Percentiles rank a stretch among this genome's conserved stretches.
Evolutionary conservation across 2,797 vertebrate genomes (phyloP).

Genomic region (Onychomys arenicola): DNA sequence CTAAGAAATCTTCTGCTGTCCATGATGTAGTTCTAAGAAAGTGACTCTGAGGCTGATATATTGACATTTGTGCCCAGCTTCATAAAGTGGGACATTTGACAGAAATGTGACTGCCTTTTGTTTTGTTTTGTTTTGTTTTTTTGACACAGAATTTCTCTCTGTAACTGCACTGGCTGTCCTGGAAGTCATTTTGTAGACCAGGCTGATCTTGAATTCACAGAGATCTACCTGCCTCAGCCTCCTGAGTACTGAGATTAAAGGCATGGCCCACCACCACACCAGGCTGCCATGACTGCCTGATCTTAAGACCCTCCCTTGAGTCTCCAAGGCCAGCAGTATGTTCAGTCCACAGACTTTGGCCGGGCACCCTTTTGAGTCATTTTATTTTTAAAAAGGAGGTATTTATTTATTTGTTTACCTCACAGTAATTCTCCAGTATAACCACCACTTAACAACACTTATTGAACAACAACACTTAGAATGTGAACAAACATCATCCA

Average conservation of each 20-base stretch:
- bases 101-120: background rate
- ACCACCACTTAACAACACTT: background rate
- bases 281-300: background rate
- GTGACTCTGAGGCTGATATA: background rate
- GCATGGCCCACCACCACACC: background rate
- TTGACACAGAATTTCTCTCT: background rate
- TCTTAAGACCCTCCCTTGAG: background rate
- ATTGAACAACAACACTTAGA: background rate
- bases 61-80: background rate
- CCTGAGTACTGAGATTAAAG: background rate
- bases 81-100: background rate
- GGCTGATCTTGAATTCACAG: background rate
- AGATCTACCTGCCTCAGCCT: background rate
- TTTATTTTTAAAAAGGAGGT: background rate
- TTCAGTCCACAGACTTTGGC: background rate
- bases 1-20: slow-evolving; percentile 23
- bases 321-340: background rate
- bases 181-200: background rate
- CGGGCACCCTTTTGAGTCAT: background rate
- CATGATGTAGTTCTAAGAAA: background rate
- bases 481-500: background rate
- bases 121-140: background rate
- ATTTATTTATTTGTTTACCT: background rate
- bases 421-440: background rate
- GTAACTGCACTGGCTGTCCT: background rate